These are phyloP conservation scores for Cyprinella venusta DNA, from an alignment of 2,797 vertebrate species.

Conservation along the genomic window DNA sequence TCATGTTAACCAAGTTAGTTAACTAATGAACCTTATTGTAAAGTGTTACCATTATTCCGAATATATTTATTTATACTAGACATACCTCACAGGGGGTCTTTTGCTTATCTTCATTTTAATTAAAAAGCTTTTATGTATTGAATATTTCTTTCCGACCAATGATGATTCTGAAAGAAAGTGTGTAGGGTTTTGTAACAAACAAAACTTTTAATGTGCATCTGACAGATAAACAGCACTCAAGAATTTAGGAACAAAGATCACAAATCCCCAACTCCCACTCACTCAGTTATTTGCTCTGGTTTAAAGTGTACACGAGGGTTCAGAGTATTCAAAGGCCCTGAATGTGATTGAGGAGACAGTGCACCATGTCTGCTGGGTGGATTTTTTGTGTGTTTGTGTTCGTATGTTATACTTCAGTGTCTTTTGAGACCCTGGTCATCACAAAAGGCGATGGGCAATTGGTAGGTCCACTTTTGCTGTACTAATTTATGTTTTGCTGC, in stretches of 20 bases:
- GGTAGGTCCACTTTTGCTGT: constrained; percentile 57
- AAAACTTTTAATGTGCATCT: too few species aligned
- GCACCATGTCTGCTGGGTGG: constrained; percentile 53
- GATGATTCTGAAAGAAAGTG: too few species aligned
- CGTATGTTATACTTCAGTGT: constrained; percentile 38
- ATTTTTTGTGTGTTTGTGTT: constrained; percentile 61
- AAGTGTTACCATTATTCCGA: too few species aligned
- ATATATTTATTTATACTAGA: too few species aligned
- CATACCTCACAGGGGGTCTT: too few species aligned
- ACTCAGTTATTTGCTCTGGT: background rate
- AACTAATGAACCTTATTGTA: too few species aligned
- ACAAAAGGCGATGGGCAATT: constrained; percentile 57
- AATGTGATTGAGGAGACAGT: background rate
- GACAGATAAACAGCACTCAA: too few species aligned
- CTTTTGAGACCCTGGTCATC: constrained; percentile 59
- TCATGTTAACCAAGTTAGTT: too few species aligned
- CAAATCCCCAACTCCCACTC: background rate
- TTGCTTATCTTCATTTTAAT: too few species aligned
- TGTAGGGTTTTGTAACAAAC: too few species aligned
- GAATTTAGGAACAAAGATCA: constrained; percentile 6
- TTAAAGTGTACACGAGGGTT: background rate
- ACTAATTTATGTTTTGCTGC: background rate
- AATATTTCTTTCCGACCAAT: too few species aligned
- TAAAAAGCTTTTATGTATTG: too few species aligned
- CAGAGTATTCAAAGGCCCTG: background rate